Conservation (phyloP, 2,888 invertebrate species). For the Philopedon plagiatum region DNA sequence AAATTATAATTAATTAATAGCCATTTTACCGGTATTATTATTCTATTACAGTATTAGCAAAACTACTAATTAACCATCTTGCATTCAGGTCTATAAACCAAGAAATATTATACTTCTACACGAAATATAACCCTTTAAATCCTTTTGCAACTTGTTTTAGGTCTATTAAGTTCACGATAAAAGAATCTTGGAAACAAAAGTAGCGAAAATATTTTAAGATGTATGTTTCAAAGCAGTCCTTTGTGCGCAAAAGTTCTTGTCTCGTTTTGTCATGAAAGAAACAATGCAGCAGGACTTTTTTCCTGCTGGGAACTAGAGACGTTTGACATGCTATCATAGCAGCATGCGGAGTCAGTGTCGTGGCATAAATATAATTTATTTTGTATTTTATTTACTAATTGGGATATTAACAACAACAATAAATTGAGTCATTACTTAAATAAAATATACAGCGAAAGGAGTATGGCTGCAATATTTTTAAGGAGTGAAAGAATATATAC, state of each 20-base stretch:
- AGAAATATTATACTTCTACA: not conserved
- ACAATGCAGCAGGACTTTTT: conserved; percentile 3
- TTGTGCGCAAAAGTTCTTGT: conserved; percentile 12
- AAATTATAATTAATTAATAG: too few species aligned
- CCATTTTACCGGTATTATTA: too few species aligned
- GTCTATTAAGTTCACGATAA: conserved; percentile 10
- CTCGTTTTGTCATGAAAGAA: conserved; percentile 1
- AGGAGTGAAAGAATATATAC: too few species aligned
- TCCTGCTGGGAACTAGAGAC: not conserved
- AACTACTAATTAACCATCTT: too few species aligned
- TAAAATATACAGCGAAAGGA: too few species aligned
- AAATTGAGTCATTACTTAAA: too few species aligned
- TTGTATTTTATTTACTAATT: not conserved
- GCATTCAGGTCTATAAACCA: too few species aligned
- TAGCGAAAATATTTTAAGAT: conserved; percentile 8
- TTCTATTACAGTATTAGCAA: too few species aligned
- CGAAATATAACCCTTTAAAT: not conserved
- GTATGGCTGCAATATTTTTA: too few species aligned
- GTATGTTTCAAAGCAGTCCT: conserved; percentile 4
- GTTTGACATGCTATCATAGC: not conserved
- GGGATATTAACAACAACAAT: too few species aligned
- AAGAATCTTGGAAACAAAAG: conserved; percentile 4
- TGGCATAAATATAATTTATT: not conserved
- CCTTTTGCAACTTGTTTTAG: not conserved
- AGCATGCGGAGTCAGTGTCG: not conserved